Evolutionary conservation across 2,888 invertebrate species (phyloP).

Genomic region (Phragmatobia fuliginosa): DNA sequence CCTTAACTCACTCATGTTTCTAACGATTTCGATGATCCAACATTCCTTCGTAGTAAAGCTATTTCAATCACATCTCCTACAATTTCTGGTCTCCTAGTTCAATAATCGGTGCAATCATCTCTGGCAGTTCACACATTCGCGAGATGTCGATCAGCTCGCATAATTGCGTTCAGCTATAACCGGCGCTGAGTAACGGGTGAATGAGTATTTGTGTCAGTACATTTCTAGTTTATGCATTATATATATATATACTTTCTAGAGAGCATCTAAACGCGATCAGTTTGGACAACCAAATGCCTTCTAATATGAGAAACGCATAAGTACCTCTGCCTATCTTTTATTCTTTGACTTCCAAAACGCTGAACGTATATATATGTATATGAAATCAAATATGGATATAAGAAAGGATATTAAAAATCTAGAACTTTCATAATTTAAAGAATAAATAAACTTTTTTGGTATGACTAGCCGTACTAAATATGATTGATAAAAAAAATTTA

Average conservation of each 20-base stretch:
- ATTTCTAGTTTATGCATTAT: neutral
- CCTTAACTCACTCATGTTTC: neutral
- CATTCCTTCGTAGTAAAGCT: neutral
- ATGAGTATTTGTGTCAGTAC: constrained; percentile 4
- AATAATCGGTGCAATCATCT: constrained; percentile 18
- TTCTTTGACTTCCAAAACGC: no score
- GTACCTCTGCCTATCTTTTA: no score
- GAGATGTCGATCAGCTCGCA: constrained; percentile 19
- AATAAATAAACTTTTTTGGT: neutral
- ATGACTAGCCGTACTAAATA: neutral
- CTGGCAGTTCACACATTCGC: constrained; percentile 10
- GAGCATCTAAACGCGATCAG: neutral
- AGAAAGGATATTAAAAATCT: no score
- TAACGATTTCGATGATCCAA: neutral
- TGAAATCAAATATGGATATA: no score
- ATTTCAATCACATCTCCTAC: constrained; percentile 16
- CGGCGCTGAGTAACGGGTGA: constrained; percentile 16
- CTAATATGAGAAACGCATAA: no score
- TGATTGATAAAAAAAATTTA: neutral
- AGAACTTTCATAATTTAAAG: neutral
- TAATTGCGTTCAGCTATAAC: constrained; percentile 23
- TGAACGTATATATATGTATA: no score
- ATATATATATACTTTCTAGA: neutral
- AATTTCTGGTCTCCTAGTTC: constrained; percentile 14
- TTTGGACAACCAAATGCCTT: neutral